Evolutionary conservation across 2,888 invertebrate species (phyloP), one percentile per base, ranked within the genome.

Genomic region (Ypsolopha scabrella): DNA sequence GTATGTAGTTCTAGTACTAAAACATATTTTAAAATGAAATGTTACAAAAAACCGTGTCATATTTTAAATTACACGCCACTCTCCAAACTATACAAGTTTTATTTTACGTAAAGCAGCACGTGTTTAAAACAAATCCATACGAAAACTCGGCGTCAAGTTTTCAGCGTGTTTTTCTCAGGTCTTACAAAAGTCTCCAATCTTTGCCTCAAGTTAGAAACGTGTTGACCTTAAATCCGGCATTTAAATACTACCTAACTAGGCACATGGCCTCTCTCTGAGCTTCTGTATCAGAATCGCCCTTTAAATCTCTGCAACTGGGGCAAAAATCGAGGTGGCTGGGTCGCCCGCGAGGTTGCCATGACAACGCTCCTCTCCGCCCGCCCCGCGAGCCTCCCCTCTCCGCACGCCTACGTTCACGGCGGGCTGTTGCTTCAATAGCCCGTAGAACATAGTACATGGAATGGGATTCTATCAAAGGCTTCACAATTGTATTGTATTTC

Each of bases 281-380:
- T 9, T n/a, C 10, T 62, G 67, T 64, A 62, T 64, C 63, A 62
- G 65, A 64, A 49, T 65, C 65, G 66, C 58, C 61, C 51, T 62
- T 59, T 59, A 55, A 59, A 62, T 58, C 61, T 45, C 59, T 57
- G 70, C 70, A 80, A 73, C 75, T 79, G 63, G 78, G 79, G 75
- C 77, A 73, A 72, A 76, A 73, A 73, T 71, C 64, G 68, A 72
- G 73, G 72, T 70, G 70, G 67, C 63, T 39, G 52, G 46, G 60
- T 58, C 58, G 64, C 61, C 57, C 55, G 52, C 24, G 24, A 2
- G 72, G 51, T 75, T 60, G 61, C 63, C 65, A 70, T 70, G 65
- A 61, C 60, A 61, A 75, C 75, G 63, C 60, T 53, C 67, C 58
- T 54, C 35, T 53, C 53, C 58, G 56, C 51, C 53, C 45, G n/a